A percentile compares a stretch with the other conserved stretches of the same genome.
Conservation (phyloP, 2,113 vertebrate species). For the Progne subis region DNA sequence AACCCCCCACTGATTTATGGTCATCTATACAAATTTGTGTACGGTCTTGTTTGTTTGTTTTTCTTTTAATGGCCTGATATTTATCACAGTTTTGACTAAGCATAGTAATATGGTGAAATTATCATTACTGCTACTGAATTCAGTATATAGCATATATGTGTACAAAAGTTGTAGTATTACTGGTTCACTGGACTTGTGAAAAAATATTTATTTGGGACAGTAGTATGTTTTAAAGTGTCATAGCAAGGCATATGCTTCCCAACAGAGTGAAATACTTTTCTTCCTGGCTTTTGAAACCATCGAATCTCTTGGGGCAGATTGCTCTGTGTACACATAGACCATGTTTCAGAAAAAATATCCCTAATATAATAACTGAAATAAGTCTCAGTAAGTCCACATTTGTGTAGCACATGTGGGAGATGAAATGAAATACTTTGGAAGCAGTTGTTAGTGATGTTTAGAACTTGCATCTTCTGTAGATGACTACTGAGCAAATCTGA, state of each 20-base stretch:
- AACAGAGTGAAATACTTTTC: neutral
- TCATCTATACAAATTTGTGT: neutral
- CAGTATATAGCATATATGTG: neutral
- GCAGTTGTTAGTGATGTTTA: neutral
- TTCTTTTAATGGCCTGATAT: neutral
- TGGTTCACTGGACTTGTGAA: neutral
- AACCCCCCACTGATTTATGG: neutral
- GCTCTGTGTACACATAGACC: neutral
- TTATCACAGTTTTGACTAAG: neutral
- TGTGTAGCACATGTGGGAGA: neutral
- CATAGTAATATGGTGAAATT: neutral
- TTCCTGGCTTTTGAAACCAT: neutral
- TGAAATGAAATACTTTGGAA: neutral
- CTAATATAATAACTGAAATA: neutral
- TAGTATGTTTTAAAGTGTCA: neutral
- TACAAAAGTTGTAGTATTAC: neutral
- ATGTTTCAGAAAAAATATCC: neutral
- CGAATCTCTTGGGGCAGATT: neutral
- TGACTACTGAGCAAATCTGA: neutral
- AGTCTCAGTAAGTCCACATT: neutral
- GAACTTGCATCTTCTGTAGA: neutral
- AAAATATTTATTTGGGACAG: neutral
- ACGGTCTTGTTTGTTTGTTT: neutral
- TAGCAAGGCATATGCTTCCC: neutral
- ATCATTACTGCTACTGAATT: neutral